A percentile compares a stretch with the other conserved stretches of the same genome.
These are phyloP conservation scores for Gymnoscelis rufifasciata DNA, from an alignment of 2,888 invertebrate species.

Conservation along the genomic window DNA sequence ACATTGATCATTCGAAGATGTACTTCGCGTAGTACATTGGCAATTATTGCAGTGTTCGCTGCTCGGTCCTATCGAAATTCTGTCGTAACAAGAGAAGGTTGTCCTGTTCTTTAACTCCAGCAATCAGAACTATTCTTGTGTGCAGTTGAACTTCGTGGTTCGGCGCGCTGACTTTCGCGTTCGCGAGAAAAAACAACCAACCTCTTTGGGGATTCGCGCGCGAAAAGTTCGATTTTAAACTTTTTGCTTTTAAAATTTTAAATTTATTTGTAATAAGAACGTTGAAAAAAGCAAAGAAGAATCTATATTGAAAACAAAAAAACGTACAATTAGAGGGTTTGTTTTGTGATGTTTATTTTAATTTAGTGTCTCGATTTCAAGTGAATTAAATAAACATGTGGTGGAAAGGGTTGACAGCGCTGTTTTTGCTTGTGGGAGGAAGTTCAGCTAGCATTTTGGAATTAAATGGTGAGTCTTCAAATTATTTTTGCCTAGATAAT, in stretches of 20 bases:
- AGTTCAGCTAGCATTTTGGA: slow-evolving; percentile 33
- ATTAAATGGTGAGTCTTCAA: slow-evolving; percentile 36
- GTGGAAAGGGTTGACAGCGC: slow-evolving; percentile 28
- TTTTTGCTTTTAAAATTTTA: neutral
- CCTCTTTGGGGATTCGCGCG: neutral
- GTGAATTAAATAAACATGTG: slow-evolving; percentile 13
- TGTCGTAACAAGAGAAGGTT: slow-evolving; percentile 22
- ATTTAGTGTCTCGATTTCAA: neutral
- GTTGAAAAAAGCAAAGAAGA: too few species aligned
- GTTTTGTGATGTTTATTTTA: neutral
- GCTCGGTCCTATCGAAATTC: slow-evolving; percentile 14
- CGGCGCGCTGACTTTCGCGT: slow-evolving; percentile 3
- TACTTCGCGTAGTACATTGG: slow-evolving; percentile 13
- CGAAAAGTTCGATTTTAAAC: neutral
- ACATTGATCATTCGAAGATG: slow-evolving; percentile 6
- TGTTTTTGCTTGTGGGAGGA: slow-evolving; percentile 27
- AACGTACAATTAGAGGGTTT: neutral
- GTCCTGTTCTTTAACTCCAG: slow-evolving; percentile 11
- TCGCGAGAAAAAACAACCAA: neutral
- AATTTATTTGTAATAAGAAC: neutral
- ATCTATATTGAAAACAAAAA: too few species aligned
- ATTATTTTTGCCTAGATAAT: neutral
- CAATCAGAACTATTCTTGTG: slow-evolving; percentile 7
- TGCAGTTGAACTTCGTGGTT: slow-evolving; percentile 8
- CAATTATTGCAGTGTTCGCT: slow-evolving; percentile 12